Base-by-base conservation (phyloP, 1,140 invertebrate genomes). In the Ganaspis sp. region DNA sequence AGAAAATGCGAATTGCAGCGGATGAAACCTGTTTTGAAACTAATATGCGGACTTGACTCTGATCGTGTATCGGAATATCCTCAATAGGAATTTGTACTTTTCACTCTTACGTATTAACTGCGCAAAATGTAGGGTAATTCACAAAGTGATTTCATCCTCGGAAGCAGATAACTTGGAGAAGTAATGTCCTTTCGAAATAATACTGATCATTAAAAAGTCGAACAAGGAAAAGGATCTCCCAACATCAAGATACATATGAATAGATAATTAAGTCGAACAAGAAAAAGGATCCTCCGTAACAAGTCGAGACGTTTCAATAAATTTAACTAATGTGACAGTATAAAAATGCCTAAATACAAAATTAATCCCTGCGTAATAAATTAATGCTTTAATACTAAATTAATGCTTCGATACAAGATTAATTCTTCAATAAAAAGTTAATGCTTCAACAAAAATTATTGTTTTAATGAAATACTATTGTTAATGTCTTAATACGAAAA, bases 11-110 rank as follows among this genome's bases (percentile, higher is more conserved):
- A 58, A 58, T 15, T 58, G 54, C 54, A 15, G 12, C 21, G 54
- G 23, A 29, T 58, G 21, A 58, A 58, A 58, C 54, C 54, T 58
- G 54, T 64, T 64, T 64, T 64, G 58, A 64, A n/a, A 64, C 26
- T 64, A 64, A 58, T 64, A 29, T 64, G 58, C 21, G 26, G 58
- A n/a, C 58, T 64, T 29, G 58, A 64, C 12, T 64, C 58, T 29
- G 5, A 64, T 64, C 26, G 58, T 29, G 54, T 58, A 58, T 58
- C 9, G 19, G 54, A 12, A 58, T 58, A 29, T 58, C 54, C 54
- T 58, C 23, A 58, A 58, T 58, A 58, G 54, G 19, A 58, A 29
- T 58, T 9, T 12, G 8, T 26, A 23, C 54, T 58, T 58, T 58
- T 58, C 54, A 12, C 54, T 58, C 23, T 58, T 58, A 58, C 21